phyloP scores from a whole-genome alignment of 2,888 invertebrate genomes.

The Balanococcus diminutus region DNA sequence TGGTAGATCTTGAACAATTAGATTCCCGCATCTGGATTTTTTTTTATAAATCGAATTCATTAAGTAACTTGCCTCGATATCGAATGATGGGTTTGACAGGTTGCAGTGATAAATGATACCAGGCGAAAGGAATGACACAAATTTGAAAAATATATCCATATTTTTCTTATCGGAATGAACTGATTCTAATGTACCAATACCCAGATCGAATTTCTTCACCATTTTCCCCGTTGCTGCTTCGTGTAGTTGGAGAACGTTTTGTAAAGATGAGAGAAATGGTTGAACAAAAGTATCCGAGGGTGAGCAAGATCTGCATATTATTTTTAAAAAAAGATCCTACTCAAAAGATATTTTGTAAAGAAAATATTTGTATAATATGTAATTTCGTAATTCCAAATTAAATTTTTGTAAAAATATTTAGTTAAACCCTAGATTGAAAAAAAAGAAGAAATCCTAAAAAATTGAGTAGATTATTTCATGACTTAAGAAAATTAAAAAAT shows the following conservation, averaged over 20 bases:
- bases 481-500: no score
- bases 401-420: no score
- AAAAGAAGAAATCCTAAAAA: no score
- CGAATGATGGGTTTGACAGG: conserved; percentile 70
- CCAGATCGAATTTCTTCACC: conserved; percentile 76
- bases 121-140: conserved; percentile 92
- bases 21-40: not conserved
- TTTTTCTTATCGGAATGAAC: conserved; percentile 85
- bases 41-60: not conserved
- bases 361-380: no score
- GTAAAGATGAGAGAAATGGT: conserved; percentile 59
- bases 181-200: conserved; percentile 84
- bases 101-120: conserved; percentile 86
- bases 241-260: conserved; percentile 85
- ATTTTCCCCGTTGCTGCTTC: conserved; percentile 74
- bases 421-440: no score
- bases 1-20: no score
- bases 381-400: no score
- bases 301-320: no score
- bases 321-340: no score
- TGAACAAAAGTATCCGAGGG: no score
- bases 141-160: conserved; percentile 89
- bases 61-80: conserved; percentile 66
- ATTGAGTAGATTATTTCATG: no score
- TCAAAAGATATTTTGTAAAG: no score